These are phyloP conservation scores for Nasonia vitripennis DNA, from an alignment of 1,140 invertebrate genomes.

Conservation along the genomic window DNA sequence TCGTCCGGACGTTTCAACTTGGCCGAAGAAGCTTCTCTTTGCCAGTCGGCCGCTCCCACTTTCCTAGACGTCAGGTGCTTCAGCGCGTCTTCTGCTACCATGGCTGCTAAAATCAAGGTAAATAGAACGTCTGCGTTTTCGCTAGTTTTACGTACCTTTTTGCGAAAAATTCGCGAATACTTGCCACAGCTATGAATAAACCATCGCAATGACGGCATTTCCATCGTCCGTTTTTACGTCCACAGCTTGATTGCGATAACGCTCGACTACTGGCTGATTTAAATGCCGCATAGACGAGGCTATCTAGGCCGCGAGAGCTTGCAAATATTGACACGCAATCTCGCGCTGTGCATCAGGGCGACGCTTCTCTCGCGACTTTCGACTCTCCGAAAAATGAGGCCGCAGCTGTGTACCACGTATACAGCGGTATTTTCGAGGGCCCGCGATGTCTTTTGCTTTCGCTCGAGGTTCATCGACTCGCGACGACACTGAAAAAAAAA, in stretches of 20 bases:
- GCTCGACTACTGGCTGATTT: too few relatives aligned
- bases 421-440: not conserved
- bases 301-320: too few relatives aligned
- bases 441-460: too few relatives aligned
- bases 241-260: too few relatives aligned
- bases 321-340: not conserved
- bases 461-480: not conserved
- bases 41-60: not conserved
- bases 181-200: not conserved
- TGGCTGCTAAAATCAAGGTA: conserved; percentile 65
- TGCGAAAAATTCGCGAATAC: not conserved
- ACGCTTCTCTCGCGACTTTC: not conserved
- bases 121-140: not conserved
- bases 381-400: not conserved
- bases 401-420: not conserved
- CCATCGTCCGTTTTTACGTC: too few relatives aligned
- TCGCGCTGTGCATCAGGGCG: not conserved
- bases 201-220: too few relatives aligned
- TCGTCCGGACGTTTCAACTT: not conserved
- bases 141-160: not conserved
- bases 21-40: not conserved
- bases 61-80: conserved; percentile 36
- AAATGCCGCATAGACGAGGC: too few relatives aligned
- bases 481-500: too few relatives aligned
- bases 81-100: conserved; percentile 44